These are phyloP conservation scores for Nerophis ophidion DNA, from an alignment of 2,113 vertebrate genomes.

Conservation along the genomic window DNA sequence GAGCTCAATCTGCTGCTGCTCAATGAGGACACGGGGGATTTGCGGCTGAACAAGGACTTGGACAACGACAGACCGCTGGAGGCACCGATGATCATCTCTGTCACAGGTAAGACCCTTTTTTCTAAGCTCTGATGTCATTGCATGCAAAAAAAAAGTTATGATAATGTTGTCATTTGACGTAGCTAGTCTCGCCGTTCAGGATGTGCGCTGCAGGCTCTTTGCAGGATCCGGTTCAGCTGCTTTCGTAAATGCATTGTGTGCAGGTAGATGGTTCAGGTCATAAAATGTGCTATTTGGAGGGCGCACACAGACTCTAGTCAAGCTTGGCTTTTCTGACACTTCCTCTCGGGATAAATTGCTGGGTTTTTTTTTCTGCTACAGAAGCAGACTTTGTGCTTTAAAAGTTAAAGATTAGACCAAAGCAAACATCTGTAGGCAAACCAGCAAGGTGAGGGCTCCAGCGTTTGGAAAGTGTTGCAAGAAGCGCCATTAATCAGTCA, in stretches of 20 bases:
- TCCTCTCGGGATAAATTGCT: neutral
- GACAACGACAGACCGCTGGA: slow-evolving; percentile 92
- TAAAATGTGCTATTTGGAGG: slow-evolving; percentile 37
- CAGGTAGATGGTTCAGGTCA: slow-evolving; percentile 44
- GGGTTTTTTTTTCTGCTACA: slow-evolving; percentile 21
- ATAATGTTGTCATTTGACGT: neutral
- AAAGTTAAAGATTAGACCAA: slow-evolving; percentile 59
- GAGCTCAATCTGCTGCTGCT: slow-evolving; percentile 85
- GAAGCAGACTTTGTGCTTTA: slow-evolving; percentile 52
- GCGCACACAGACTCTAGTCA: slow-evolving; percentile 9
- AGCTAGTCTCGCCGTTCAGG: neutral
- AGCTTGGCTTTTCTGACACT: neutral
- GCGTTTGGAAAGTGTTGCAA: slow-evolving; percentile 2
- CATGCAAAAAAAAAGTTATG: neutral
- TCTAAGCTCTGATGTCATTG: neutral
- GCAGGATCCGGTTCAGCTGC: slow-evolving; percentile 61
- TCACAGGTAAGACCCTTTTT: slow-evolving; percentile 78
- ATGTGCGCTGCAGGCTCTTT: slow-evolving; percentile 51
- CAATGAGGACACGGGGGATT: slow-evolving; percentile 83
- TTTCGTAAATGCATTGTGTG: slow-evolving; percentile 55
- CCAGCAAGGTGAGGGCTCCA: neutral
- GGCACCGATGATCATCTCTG: slow-evolving; percentile 88
- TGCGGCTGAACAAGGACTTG: slow-evolving; percentile 85
- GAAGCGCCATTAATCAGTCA: slow-evolving; percentile 27
- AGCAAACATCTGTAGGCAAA: slow-evolving; percentile 45